A percentile compares a stretch with the other conserved stretches of the same genome.
phyloP scores from a whole-genome alignment of 2,888 invertebrate genomes.

The Drosophila koepferae region DNA sequence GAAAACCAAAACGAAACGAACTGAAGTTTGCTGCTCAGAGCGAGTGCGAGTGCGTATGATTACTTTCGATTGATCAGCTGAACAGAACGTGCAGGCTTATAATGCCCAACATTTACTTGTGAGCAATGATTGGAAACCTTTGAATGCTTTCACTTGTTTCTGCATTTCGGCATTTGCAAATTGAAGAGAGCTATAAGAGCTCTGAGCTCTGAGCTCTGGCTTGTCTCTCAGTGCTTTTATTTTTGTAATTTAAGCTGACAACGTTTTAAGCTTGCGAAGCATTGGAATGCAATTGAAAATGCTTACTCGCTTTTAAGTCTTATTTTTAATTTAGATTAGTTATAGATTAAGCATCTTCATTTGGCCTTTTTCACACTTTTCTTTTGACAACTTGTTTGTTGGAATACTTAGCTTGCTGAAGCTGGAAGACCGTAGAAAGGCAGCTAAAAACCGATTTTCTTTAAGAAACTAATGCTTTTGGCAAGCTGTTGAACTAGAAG shows the following conservation, averaged over 20 bases:
- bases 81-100: too few relatives aligned
- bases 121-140: not conserved
- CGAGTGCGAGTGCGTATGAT: too few relatives aligned
- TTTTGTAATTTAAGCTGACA: not conserved
- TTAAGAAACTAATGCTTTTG: not conserved
- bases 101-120: too few relatives aligned
- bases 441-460: not conserved
- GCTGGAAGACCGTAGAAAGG: not conserved
- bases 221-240: not conserved
- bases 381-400: not conserved
- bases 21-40: too few relatives aligned
- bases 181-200: not conserved
- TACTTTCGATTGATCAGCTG: too few relatives aligned
- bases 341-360: not conserved
- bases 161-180: too few relatives aligned
- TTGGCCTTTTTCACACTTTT: not conserved
- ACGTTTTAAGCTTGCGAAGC: not conserved
- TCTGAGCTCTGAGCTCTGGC: too few relatives aligned
- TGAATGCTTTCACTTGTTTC: not conserved
- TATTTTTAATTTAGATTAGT: not conserved
- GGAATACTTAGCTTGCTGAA: not conserved
- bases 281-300: slow-evolving; percentile 1
- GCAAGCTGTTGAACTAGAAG: not conserved
- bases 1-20: too few relatives aligned
- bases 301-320: not conserved